These are phyloP conservation scores for Drosophila hawaiiensis DNA, from an alignment of 2,888 invertebrate genomes.

Conservation along the genomic window DNA sequence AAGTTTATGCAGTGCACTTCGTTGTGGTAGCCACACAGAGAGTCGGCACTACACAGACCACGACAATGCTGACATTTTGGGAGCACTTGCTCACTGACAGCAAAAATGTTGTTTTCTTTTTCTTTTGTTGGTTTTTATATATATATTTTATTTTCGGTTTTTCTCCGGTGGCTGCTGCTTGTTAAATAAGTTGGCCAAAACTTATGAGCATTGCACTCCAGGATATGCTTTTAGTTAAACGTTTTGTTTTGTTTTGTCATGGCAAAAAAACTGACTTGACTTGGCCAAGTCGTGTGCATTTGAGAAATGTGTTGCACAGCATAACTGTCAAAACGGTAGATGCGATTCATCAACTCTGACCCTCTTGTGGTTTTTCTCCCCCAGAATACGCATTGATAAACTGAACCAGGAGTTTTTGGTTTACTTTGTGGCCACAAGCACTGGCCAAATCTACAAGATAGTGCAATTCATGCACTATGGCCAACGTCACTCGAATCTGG, in stretches of 20 bases:
- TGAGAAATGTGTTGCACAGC: conserved; percentile 38
- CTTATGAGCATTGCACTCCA: conserved; percentile 75
- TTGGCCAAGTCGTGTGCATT: conserved; percentile 58
- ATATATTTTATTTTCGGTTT: conserved; percentile 3
- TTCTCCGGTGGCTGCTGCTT: conserved; percentile 34
- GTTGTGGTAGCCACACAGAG: conserved; percentile 29
- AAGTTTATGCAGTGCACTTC: conserved; percentile 57
- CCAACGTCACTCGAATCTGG: conserved; percentile 92
- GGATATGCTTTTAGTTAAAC: conserved; percentile 79
- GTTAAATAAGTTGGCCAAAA: conserved; percentile 72
- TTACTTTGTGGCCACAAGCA: conserved; percentile 94
- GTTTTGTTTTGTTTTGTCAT: conserved; percentile 63
- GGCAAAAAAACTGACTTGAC: conserved; percentile 23
- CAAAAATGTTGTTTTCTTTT: conserved; percentile 39
- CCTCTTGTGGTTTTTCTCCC: background rate
- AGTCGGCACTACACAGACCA: conserved; percentile 26
- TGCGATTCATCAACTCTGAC: conserved; percentile 34
- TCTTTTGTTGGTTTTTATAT: conserved; percentile 12
- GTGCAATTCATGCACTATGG: conserved; percentile 95
- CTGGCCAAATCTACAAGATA: conserved; percentile 96
- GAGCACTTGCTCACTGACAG: conserved; percentile 61
- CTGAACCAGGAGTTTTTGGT: conserved; percentile 91
- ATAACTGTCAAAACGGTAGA: conserved; percentile 20
- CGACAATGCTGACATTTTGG: conserved; percentile 51
- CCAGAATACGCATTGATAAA: conserved; percentile 85